These are phyloP conservation scores for Catostomus latipinnis DNA, from an alignment of 2,797 vertebrate genomes.

Conservation along the genomic window DNA sequence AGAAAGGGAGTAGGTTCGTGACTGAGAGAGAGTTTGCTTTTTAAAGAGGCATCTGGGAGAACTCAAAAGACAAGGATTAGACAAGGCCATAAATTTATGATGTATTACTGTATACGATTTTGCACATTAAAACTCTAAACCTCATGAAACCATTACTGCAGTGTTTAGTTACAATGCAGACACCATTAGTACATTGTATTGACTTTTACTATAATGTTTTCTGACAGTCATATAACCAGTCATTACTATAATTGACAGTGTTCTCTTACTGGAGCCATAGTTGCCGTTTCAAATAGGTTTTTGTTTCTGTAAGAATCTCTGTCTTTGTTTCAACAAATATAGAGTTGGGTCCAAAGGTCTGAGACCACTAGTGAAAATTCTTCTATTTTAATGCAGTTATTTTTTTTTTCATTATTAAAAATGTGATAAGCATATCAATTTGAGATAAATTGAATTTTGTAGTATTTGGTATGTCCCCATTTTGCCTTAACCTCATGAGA, in stretches of 20 bases:
- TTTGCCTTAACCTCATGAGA: too few relatives aligned
- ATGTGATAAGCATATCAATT: too few relatives aligned
- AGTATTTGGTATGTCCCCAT: too few relatives aligned
- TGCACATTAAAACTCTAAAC: slow-evolving; percentile 23
- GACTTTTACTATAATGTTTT: slow-evolving; percentile 31
- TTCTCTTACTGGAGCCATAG: background rate
- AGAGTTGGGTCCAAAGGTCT: background rate
- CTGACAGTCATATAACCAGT: slow-evolving; percentile 22
- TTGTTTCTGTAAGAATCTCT: background rate
- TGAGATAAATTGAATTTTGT: too few relatives aligned
- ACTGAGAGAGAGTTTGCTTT: slow-evolving; percentile 37
- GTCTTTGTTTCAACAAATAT: slow-evolving; percentile 30
- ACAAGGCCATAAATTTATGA: slow-evolving; percentile 28
- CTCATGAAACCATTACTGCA: slow-evolving; percentile 40
- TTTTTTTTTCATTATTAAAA: too few relatives aligned
- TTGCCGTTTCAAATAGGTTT: background rate
- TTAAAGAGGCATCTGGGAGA: slow-evolving; percentile 30
- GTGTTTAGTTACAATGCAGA: slow-evolving; percentile 8
- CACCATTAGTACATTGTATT: slow-evolving; percentile 6
- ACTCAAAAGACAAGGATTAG: slow-evolving; percentile 17
- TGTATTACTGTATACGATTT: slow-evolving; percentile 9
- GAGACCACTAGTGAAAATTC: too few relatives aligned
- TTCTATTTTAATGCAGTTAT: too few relatives aligned
- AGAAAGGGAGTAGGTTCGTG: slow-evolving; percentile 15
- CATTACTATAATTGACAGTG: slow-evolving; percentile 44